Conservation (phyloP, 1,140 invertebrate species). For the Drosophila mayri region DNA sequence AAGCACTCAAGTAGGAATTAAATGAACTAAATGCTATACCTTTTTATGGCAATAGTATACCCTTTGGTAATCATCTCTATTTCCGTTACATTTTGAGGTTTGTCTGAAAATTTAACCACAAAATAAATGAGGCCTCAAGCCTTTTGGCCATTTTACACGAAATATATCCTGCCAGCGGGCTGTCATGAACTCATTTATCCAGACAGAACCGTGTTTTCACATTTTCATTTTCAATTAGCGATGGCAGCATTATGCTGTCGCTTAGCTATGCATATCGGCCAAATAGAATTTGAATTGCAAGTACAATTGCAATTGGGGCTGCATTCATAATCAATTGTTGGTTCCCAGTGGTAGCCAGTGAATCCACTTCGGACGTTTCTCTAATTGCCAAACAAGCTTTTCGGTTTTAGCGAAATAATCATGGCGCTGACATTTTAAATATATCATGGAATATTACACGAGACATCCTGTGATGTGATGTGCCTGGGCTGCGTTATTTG, state of each 20-base stretch:
- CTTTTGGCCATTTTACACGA: neutral
- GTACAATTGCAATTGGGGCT: conserved; percentile 38
- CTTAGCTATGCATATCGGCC: conserved; percentile 24
- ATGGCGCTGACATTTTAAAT: conserved; percentile 60
- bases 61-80: neutral
- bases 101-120: neutral
- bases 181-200: conserved; percentile 8
- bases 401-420: conserved; percentile 58
- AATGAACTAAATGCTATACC: neutral
- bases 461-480: neutral
- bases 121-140: neutral
- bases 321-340: conserved; percentile 46
- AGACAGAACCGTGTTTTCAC: conserved; percentile 11
- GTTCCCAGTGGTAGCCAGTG: conserved; percentile 1
- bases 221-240: conserved; percentile 48
- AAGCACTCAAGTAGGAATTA: neutral
- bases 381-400: conserved; percentile 67
- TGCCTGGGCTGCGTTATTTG: conserved; percentile 25
- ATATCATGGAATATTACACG: conserved; percentile 35
- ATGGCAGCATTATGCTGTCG: conserved; percentile 41
- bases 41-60: neutral
- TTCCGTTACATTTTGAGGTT: neutral
- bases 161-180: neutral
- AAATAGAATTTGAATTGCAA: conserved; percentile 30
- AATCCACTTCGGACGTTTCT: conserved; percentile 7